Evolutionary conservation across 2,888 invertebrate species (phyloP).

Genomic region (Andrena bucephala): DNA sequence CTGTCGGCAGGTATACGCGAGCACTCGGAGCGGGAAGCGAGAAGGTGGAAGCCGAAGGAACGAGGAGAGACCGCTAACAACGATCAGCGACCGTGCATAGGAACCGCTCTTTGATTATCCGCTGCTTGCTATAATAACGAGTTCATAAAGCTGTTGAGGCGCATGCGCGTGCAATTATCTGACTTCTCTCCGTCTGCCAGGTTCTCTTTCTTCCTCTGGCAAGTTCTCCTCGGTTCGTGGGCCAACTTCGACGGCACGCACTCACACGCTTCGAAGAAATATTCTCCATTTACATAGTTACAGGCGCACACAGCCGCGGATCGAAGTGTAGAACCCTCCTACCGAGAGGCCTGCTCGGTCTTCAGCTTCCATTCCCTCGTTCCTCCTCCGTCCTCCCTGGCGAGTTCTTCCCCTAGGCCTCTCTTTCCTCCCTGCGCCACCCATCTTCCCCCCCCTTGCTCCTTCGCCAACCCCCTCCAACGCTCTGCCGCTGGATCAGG

Average conservation of each 20-base stretch:
- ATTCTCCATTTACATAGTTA: conserved; percentile 80
- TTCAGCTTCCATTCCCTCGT: conserved; percentile 21
- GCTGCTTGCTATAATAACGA: conserved; percentile 82
- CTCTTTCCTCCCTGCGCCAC: not conserved
- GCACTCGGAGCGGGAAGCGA: conserved; percentile 16
- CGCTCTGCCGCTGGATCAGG: not conserved
- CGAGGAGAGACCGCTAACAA: conserved; percentile 56
- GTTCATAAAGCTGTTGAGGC: conserved; percentile 83
- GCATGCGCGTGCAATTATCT: conserved; percentile 64
- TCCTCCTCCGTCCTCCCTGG: conserved; percentile 4
- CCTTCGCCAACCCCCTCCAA: conserved; percentile 12
- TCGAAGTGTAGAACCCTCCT: conserved; percentile 58
- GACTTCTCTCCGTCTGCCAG: conserved; percentile 19
- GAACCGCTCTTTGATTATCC: conserved; percentile 83
- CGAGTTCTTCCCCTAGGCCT: conserved; percentile 13
- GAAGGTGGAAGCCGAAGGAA: conserved; percentile 40
- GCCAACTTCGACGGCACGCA: conserved; percentile 29
- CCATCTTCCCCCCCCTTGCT: conserved; percentile 15
- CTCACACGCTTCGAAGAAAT: conserved; percentile 56
- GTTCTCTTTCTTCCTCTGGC: not conserved
- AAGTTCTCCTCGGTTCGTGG: not conserved
- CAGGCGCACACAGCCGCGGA: conserved; percentile 47
- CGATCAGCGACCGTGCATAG: conserved; percentile 59
- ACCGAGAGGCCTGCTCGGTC: conserved; percentile 33
- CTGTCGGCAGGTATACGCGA: not conserved